Evolutionary conservation across 2,113 vertebrate genomes (phyloP).

Genomic region (Corythaixoides concolor): DNA sequence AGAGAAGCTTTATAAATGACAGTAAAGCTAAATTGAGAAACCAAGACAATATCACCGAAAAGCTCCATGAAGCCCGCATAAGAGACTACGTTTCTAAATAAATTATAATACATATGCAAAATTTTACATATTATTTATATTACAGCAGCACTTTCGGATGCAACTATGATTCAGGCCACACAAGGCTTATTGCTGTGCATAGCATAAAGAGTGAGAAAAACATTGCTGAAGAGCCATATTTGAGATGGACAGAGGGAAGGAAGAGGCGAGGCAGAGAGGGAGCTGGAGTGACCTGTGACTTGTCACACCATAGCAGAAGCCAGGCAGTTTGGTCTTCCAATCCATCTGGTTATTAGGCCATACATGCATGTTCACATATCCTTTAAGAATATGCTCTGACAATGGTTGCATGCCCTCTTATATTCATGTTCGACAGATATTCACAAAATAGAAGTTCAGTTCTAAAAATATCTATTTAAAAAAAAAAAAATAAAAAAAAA

Average conservation of each 20-base stretch:
- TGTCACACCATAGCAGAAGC: neutral
- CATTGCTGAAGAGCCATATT: neutral
- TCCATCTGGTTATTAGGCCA: neutral
- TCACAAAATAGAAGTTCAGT: neutral
- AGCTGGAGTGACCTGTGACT: neutral
- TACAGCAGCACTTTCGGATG: neutral
- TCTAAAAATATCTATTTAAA: neutral
- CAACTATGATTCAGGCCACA: neutral
- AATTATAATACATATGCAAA: neutral
- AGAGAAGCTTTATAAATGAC: neutral
- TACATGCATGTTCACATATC: neutral
- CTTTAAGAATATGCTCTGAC: neutral
- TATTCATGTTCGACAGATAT: neutral
- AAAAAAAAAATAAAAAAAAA: too few relatives aligned
- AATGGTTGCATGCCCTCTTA: neutral
- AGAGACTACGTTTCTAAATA: neutral
- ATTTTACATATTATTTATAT: neutral
- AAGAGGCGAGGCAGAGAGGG: neutral
- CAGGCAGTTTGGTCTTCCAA: neutral
- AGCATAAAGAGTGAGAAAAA: neutral
- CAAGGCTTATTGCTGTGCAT: neutral
- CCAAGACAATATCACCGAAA: neutral
- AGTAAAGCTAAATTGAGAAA: conserved; percentile 15
- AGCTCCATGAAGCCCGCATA: neutral
- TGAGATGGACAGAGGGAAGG: neutral